Evolutionary conservation across 2,113 vertebrate species (phyloP).

Genomic region (Amphiprion percula): DNA sequence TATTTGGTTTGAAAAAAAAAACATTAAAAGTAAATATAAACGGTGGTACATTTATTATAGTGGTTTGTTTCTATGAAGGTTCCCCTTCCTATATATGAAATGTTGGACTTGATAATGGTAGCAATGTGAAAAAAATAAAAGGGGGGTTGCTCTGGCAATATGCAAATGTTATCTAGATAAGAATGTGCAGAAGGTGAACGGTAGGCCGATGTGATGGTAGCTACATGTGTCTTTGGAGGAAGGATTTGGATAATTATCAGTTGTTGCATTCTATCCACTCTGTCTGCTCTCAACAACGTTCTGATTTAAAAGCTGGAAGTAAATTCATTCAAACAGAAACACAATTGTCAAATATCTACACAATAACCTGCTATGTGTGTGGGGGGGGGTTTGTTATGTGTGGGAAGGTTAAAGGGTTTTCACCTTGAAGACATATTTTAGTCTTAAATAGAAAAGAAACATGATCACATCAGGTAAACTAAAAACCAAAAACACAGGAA

Average conservation of each 20-base stretch:
- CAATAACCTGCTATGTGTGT: slow-evolving; percentile 26
- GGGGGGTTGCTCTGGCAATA: slow-evolving; percentile 69
- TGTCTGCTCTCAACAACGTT: slow-evolving; percentile 76
- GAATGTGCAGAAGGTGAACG: slow-evolving; percentile 76
- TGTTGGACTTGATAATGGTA: slow-evolving; percentile 80
- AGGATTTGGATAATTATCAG: slow-evolving; percentile 68
- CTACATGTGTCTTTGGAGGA: slow-evolving; percentile 89
- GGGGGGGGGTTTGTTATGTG: slow-evolving; percentile 8
- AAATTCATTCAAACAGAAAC: slow-evolving; percentile 80
- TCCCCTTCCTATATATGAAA: slow-evolving; percentile 60
- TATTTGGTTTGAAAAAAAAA: slow-evolving; percentile 63
- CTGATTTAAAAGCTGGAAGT: slow-evolving; percentile 77
- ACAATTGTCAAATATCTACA: slow-evolving; percentile 51
- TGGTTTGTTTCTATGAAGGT: slow-evolving; percentile 78
- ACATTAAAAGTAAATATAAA: slow-evolving; percentile 45
- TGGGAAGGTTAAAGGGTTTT: not conserved
- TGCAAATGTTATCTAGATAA: slow-evolving; percentile 82
- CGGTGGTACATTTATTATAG: slow-evolving; percentile 78
- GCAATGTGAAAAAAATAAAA: slow-evolving; percentile 75
- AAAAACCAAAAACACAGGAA: not conserved
- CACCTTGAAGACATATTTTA: too few relatives aligned
- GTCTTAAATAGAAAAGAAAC: not conserved
- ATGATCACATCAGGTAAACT: not conserved
- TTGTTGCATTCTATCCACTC: slow-evolving; percentile 78
- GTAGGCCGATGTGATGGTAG: slow-evolving; percentile 87